Conservation (phyloP, 2,113 vertebrate genomes). For the Melanostigma gelatinosum region DNA sequence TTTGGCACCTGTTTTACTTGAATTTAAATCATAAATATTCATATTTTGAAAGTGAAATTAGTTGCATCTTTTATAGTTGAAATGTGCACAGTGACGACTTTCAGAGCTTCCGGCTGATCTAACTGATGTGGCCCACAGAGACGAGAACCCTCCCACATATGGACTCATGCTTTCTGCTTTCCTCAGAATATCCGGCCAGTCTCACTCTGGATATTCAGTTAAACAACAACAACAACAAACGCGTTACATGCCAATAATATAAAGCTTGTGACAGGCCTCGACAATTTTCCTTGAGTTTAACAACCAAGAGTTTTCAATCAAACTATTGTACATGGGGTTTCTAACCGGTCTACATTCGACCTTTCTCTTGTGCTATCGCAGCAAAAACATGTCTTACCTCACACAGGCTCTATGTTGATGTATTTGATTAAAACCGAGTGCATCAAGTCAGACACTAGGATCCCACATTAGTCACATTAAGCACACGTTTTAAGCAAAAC, state of each 20-base stretch:
- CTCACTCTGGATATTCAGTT: not conserved
- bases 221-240: not conserved
- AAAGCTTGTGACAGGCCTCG: not conserved
- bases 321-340: not conserved
- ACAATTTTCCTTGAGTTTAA: not conserved
- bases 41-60: not conserved
- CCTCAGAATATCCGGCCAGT: not conserved
- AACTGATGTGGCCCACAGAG: not conserved
- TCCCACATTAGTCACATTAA: not conserved
- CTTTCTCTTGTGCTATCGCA: not conserved
- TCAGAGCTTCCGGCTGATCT: not conserved
- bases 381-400: not conserved
- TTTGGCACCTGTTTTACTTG: not conserved
- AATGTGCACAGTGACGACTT: not conserved
- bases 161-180: not conserved
- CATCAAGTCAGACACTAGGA: not conserved
- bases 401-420: not conserved
- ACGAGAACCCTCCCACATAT: not conserved
- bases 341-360: not conserved
- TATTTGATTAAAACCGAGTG: not conserved
- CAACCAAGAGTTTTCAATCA: not conserved
- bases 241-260: not conserved
- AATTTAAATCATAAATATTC: not conserved
- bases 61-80: not conserved
- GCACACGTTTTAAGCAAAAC: not conserved